Percentiles rank a stretch among this genome's conserved stretches.
phyloP scores from a whole-genome alignment of 2,888 invertebrate species.

The Limenitis arthemis region DNA sequence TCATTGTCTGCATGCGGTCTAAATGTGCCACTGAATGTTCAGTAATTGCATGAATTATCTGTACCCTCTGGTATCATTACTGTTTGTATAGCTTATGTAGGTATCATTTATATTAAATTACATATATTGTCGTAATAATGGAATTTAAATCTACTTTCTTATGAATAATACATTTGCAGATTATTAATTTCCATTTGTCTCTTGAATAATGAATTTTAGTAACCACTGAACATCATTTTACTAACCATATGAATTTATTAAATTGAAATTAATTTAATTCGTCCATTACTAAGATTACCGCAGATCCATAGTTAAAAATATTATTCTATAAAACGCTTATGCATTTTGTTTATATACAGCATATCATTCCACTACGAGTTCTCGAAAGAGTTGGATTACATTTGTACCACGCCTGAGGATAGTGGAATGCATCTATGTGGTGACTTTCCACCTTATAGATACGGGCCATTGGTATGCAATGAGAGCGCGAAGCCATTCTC shows the following conservation, averaged over 20 bases:
- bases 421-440: constrained; percentile 95
- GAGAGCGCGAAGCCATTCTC: constrained; percentile 76
- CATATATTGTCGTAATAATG: neutral
- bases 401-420: constrained; percentile 93
- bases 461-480: constrained; percentile 83
- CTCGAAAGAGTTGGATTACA: constrained; percentile 94
- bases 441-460: constrained; percentile 84
- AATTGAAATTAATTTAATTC: constrained; percentile 2
- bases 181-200: neutral
- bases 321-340: neutral
- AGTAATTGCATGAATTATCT: constrained; percentile 29
- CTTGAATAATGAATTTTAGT: constrained; percentile 1
- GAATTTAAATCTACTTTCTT: neutral
- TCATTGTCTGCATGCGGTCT: constrained; percentile 31
- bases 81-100: constrained; percentile 21
- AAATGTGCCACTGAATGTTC: constrained; percentile 27
- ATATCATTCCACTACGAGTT: constrained; percentile 89
- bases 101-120: constrained; percentile 9
- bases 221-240: constrained; percentile 2
- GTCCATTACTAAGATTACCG: constrained; percentile 1
- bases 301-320: neutral
- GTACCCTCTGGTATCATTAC: constrained; percentile 24
- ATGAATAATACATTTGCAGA: neutral
- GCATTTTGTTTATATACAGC: constrained; percentile 43
- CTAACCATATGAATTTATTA: constrained; percentile 1